Evolutionary conservation across 2,113 vertebrate species (phyloP), one percentile per base, ranked within the genome.

Genomic region (Mirounga angustirostris): DNA sequence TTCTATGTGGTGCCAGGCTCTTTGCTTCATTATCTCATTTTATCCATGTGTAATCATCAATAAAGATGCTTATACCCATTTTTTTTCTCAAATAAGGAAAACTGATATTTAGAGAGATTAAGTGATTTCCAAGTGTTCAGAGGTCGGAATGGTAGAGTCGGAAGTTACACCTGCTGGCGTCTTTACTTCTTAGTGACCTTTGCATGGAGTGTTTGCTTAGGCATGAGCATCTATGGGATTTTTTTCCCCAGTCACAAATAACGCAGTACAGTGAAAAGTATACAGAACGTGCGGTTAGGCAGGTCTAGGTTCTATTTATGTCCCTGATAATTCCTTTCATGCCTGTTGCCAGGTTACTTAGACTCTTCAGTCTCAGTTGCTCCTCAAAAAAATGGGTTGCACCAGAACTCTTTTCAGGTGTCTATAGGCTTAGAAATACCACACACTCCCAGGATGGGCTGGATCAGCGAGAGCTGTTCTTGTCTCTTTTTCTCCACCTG

Each of bases 91-190:
- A 9, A 50, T 76, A 87, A 89, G 80, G 22, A 91, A 78, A 96
- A 50, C 14, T 63, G 84, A 95, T 65, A 54, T 95, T 82, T 91
- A 61, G 88, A 94, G 84, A 95, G 86, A 89, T 91, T 56, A 83
- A 93, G 54, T 61, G 89, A 56, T 76, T 87, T 93, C 71, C 63
- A n/a, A 65, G 79, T 74, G 18, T 54, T 89, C 63, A 1, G 10
- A 7, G 21, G 40, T 40, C 18, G 65, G 86, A 24, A 21, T 21
- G 10, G 40, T n/a, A 11, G 50, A 76, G 11, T 28, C 16, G 5
- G 54, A 84, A 52, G 19, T 89, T 33, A 89, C 11, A 24, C 40
- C 8, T 40, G 18, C 30, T 1, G 0, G 46, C 30, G 2, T 58
- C 82, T 84, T 92, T 43, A 52, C 67, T 79, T 89, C 93, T 74